Evolutionary conservation across 1,140 invertebrate species (phyloP), one percentile per base, ranked within the genome.

Genomic region (Cardiocondyla obscurior): DNA sequence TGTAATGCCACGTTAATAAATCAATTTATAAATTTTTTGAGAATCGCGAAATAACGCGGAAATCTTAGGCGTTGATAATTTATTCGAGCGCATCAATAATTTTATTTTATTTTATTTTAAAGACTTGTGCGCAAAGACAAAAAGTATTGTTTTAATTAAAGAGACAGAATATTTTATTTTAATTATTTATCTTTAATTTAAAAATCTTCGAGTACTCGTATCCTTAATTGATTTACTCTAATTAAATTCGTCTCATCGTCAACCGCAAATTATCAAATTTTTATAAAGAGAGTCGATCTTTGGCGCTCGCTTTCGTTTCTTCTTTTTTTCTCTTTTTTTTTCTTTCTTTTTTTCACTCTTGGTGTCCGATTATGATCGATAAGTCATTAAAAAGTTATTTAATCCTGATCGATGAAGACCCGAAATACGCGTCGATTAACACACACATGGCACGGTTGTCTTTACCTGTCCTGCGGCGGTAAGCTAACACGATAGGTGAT

Each of bases 261-360:
- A 30, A 39, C 22, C 62, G 46, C n/a, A n/a, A 67, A 33, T 67
- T 33, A 55, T 36, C 74, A 62, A 30, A 46, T 79, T 79, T 33
- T 49, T 46, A 79, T 36, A 19, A 46, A 49, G 7, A n/a, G 49
- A 39, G 51, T 33, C 58, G 57, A 65, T 51, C 44, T 10, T 12
- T 22, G 67, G 5, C 39, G 36, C 57, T 36, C 53, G 55, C 53
- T 74, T 74, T 74, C 39, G 39, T 62, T 74, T n/a, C n/a, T n/a
- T n/a, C n/a, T n/a, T n/a, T n/a, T n/a, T n/a, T n/a, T n/a, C n/a
- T n/a, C n/a, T n/a, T n/a, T n/a, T n/a, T n/a, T n/a, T n/a, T n/a
- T n/a, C 53, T 74, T 74, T 74, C 39, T 25, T 62, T 74, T 62
- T 28, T 30, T 60, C 39, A 16, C 55, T 3, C 28, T 33, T 19